These are phyloP conservation scores for Eolophus roseicapilla DNA, from an alignment of 2,113 vertebrate species.

Conservation along the genomic window DNA sequence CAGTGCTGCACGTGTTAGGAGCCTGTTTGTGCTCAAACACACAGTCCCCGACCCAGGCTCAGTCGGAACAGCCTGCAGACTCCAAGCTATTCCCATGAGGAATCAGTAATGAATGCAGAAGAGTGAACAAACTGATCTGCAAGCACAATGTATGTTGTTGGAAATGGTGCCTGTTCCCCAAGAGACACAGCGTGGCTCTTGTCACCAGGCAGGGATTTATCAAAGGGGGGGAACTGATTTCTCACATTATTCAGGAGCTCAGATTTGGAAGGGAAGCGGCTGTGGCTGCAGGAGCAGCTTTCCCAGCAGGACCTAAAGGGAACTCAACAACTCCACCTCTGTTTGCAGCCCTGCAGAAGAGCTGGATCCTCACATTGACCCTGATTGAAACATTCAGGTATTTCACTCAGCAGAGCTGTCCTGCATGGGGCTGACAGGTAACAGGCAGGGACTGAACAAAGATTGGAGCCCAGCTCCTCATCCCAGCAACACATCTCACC, in stretches of 20 bases:
- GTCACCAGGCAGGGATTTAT: background rate
- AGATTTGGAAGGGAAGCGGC: background rate
- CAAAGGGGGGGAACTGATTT: background rate
- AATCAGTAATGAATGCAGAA: background rate
- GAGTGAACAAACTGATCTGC: background rate
- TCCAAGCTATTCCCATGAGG: background rate
- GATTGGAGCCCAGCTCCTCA: rapidly evolving
- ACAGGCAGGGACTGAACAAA: too few relatives aligned
- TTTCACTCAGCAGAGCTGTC: too few relatives aligned
- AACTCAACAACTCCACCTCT: background rate
- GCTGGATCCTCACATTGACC: too few relatives aligned
- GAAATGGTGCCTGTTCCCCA: background rate
- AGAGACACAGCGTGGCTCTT: background rate
- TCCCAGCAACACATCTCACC: background rate
- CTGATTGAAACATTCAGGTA: too few relatives aligned
- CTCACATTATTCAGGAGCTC: background rate
- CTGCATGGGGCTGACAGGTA: too few relatives aligned
- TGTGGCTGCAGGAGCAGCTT: background rate
- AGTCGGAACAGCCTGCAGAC: background rate
- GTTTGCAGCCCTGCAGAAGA: background rate
- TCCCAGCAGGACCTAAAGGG: background rate
- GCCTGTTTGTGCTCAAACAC: background rate
- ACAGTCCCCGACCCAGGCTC: background rate
- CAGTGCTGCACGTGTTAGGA: rapidly evolving
- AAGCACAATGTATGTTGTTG: rapidly evolving